Base-by-base conservation (phyloP, 1,140 invertebrate species). In the Trypoxylus dichotomus region DNA sequence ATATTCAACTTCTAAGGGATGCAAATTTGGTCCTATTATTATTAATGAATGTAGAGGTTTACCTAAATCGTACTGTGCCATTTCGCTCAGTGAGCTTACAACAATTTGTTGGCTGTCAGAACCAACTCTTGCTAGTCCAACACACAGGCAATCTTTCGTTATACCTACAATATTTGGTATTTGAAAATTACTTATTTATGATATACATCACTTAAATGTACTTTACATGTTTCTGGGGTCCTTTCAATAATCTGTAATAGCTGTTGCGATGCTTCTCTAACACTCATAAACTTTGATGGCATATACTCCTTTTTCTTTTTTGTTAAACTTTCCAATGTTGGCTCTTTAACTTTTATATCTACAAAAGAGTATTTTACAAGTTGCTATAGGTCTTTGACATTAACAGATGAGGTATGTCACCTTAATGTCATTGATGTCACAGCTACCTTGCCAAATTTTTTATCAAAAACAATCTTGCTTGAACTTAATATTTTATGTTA, bases 321-420 rank as follows among this genome's bases (percentile, higher is more conserved):
- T 82, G 94, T 94, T 78, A 99, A 86, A 85, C 96, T 98, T 86
- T 99, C 97, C 79, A 96, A 89, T 54, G 96, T 97, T 82, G 97
- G 97, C 88, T 99, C 98, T 88, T 99, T 99, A 0, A 99, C 95
- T 92, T 98, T 98, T 77, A 99, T 99, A 89, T 99, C 98, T 90
- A 81, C 47, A 82, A 84, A 19, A 21, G 58, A 27, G 2, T n/a
- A n/a, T n/a, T n/a, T n/a, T n/a, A n/a, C n/a, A n/a, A n/a, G n/a
- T n/a, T n/a, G n/a, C n/a, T n/a, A n/a, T n/a, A n/a, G n/a, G n/a
- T n/a, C n/a, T n/a, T n/a, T n/a, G n/a, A n/a, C n/a, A n/a, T n/a
- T n/a, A n/a, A n/a, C n/a, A n/a, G n/a, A n/a, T n/a, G n/a, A n/a
- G n/a, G n/a, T n/a, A n/a, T n/a, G n/a, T n/a, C n/a, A n/a, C n/a